Percentiles rank a stretch among this genome's conserved stretches.
Conservation (phyloP, 2,113 vertebrate genomes). For the Bolborhynchus lineola region DNA sequence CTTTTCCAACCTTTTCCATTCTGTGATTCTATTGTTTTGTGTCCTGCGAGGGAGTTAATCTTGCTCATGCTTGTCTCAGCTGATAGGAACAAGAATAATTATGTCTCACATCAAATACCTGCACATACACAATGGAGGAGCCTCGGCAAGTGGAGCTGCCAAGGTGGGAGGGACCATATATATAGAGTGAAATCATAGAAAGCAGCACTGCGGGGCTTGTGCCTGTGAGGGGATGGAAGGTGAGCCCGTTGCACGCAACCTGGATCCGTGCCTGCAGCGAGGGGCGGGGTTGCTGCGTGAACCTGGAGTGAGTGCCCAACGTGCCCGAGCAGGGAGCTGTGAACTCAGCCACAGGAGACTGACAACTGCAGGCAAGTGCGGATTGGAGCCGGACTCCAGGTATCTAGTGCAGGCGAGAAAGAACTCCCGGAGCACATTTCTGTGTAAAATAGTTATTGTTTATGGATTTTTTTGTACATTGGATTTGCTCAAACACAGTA, state of each 20-base stretch:
- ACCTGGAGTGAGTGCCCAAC: background rate
- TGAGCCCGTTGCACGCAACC: background rate
- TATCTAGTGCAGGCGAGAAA: background rate
- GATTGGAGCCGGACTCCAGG: background rate
- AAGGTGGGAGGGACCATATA: background rate
- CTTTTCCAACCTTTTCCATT: background rate
- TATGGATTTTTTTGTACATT: background rate
- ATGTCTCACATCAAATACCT: background rate
- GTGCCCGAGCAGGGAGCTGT: background rate
- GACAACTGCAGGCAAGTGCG: background rate
- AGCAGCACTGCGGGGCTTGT: background rate
- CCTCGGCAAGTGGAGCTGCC: background rate
- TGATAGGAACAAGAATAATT: background rate
- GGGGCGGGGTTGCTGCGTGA: background rate
- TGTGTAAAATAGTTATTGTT: background rate
- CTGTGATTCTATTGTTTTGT: background rate
- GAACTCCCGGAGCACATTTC: background rate
- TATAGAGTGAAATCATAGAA: background rate
- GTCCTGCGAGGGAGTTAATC: background rate
- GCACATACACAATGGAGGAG: background rate
- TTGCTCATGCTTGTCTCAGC: background rate
- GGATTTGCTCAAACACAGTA: background rate
- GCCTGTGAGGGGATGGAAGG: background rate
- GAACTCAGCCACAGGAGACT: background rate
- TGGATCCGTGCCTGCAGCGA: background rate